Evolutionary conservation across 2,113 vertebrate genomes (phyloP).

Genomic region (Tetrao urogallus): DNA sequence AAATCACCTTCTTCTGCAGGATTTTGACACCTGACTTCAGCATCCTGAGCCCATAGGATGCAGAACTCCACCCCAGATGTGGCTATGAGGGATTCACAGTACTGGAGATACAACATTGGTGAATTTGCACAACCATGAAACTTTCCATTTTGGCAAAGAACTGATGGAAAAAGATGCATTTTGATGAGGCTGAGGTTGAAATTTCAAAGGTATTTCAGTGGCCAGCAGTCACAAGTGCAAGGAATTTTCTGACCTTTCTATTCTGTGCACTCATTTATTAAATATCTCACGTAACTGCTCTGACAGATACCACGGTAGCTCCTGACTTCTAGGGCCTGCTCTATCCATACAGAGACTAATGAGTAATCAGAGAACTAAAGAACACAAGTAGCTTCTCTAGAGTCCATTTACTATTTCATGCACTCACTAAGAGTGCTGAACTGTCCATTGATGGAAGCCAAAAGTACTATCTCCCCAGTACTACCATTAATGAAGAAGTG

Average conservation of each 20-base stretch:
- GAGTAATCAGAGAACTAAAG: not conserved
- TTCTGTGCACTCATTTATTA: not conserved
- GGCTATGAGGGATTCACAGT: not conserved
- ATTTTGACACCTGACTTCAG: not conserved
- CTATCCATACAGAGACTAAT: not conserved
- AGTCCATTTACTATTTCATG: not conserved
- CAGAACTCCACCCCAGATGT: not conserved
- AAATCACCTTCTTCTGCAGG: not conserved
- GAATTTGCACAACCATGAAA: not conserved
- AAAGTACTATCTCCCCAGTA: not conserved
- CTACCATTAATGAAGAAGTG: not conserved
- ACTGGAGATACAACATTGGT: fast-evolving
- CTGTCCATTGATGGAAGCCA: not conserved
- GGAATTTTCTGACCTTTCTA: not conserved
- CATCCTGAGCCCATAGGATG: not conserved
- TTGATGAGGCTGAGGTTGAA: not conserved
- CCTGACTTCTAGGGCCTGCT: not conserved
- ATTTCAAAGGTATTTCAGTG: not conserved
- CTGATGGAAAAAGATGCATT: not conserved
- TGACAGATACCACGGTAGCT: not conserved
- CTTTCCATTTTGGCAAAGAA: not conserved
- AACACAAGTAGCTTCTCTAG: not conserved
- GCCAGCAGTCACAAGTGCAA: not conserved
- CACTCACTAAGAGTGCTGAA: not conserved
- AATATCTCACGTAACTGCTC: not conserved